A percentile compares a stretch with the other conserved stretches of the same genome.
Conservation (phyloP, 2,888 invertebrate genomes). For the Drosophila mimetica region DNA sequence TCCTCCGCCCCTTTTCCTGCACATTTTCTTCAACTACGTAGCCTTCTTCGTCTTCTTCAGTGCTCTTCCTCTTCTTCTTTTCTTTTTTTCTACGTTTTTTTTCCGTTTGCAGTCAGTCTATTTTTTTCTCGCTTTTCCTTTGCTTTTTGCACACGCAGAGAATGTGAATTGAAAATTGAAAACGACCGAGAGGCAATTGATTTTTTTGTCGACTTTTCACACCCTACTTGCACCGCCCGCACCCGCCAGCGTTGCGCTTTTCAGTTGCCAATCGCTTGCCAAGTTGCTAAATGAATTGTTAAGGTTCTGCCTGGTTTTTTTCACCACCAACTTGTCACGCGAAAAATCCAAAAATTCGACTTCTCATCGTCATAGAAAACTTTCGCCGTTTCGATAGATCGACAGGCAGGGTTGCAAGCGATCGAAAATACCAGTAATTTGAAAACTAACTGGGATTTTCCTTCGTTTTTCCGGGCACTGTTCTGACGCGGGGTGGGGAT, state of each 20-base stretch:
- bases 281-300: conserved; percentile 58
- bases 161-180: conserved; percentile 64
- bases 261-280: conserved; percentile 47
- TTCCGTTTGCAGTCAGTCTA: conserved; percentile 32
- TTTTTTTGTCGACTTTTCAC: conserved; percentile 64
- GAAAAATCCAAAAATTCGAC: conserved; percentile 72
- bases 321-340: conserved; percentile 70
- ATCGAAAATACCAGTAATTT: conserved; percentile 15
- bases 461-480: neutral
- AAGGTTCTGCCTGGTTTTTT: conserved; percentile 52
- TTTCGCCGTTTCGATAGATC: conserved; percentile 75
- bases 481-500: neutral
- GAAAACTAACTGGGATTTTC: conserved; percentile 11
- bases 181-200: conserved; percentile 50
- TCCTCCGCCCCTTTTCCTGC: conserved; percentile 64
- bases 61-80: conserved; percentile 40
- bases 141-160: conserved; percentile 61
- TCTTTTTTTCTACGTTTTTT: conserved; percentile 48
- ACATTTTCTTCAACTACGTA: conserved; percentile 57
- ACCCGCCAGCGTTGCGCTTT: conserved; percentile 51
- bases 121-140: conserved; percentile 49
- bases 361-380: conserved; percentile 79
- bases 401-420: conserved; percentile 58
- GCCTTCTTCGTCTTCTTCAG: conserved; percentile 42
- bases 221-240: conserved; percentile 59